phyloP scores from a whole-genome alignment of 2,888 invertebrate genomes.

The Amblyjoppa proteus region DNA sequence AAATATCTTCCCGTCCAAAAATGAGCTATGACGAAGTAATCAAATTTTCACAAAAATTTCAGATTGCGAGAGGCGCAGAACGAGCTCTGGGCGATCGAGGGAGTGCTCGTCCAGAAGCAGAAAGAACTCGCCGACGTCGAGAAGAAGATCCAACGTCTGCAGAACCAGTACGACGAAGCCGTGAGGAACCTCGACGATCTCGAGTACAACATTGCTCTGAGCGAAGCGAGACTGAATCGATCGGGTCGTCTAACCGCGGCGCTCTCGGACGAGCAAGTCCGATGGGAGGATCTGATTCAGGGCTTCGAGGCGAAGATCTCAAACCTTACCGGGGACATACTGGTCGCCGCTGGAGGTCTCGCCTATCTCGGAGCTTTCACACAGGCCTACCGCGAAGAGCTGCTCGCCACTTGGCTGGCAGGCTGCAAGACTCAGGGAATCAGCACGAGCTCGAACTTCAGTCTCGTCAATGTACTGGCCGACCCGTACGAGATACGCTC shows the following conservation, averaged over 20 bases:
- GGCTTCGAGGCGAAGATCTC: constrained; percentile 89
- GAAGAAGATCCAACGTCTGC: constrained; percentile 87
- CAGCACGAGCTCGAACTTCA: constrained; percentile 90
- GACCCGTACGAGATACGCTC: constrained; percentile 94
- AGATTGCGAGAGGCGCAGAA: constrained; percentile 87
- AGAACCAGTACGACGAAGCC: constrained; percentile 90
- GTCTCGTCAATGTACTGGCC: constrained; percentile 90
- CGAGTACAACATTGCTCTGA: constrained; percentile 91
- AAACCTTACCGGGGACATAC: constrained; percentile 94
- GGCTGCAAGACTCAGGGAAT: constrained; percentile 89
- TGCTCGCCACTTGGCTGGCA: constrained; percentile 89
- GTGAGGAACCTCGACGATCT: constrained; percentile 91
- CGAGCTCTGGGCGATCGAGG: constrained; percentile 92
- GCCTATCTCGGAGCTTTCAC: constrained; percentile 97
- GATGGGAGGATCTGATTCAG: constrained; percentile 93
- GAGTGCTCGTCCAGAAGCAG: constrained; percentile 92
- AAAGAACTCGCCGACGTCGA: constrained; percentile 93
- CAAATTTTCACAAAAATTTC: background rate
- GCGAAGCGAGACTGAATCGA: constrained; percentile 91
- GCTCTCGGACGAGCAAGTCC: constrained; percentile 93
- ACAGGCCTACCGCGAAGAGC: constrained; percentile 88
- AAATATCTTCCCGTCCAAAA: background rate
- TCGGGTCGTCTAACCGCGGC: constrained; percentile 95
- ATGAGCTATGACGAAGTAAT: constrained; percentile 87
- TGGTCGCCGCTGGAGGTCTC: constrained; percentile 94